Percentiles rank a stretch among this genome's conserved stretches.
These are phyloP conservation scores for Calosoma granatense DNA, from an alignment of 1,140 invertebrate genomes.

Conservation along the genomic window DNA sequence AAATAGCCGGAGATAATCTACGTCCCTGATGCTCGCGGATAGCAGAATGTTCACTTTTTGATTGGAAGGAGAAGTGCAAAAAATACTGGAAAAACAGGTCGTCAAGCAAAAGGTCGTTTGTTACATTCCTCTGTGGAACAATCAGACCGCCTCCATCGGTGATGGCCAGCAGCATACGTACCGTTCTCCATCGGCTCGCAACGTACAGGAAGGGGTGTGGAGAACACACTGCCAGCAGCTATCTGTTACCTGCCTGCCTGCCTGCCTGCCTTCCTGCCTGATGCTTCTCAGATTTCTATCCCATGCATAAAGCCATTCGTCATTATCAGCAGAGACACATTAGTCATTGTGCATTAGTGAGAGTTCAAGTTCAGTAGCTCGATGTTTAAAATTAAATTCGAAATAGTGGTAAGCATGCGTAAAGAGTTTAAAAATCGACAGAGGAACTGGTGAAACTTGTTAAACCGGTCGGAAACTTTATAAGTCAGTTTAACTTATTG, in stretches of 20 bases:
- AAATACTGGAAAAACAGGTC: background rate
- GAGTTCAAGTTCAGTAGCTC: background rate
- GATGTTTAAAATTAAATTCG: background rate
- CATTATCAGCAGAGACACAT: too few relatives aligned
- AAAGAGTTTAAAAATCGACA: background rate
- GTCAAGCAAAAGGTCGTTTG: background rate
- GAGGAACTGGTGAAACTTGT: constrained; percentile 6
- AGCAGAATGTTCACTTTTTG: constrained; percentile 1
- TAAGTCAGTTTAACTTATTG: constrained; percentile 7
- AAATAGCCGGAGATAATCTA: background rate
- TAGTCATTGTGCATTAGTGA: too few relatives aligned
- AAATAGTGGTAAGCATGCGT: background rate
- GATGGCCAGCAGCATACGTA: background rate
- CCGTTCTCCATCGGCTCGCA: too few relatives aligned
- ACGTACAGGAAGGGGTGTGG: background rate
- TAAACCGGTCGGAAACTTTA: constrained; percentile 6
- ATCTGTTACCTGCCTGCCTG: background rate
- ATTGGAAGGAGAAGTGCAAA: background rate
- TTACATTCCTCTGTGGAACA: constrained; percentile 1
- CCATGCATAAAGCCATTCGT: background rate
- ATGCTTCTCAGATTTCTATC: background rate
- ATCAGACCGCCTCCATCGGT: background rate
- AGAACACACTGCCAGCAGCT: background rate
- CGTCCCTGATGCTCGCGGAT: background rate
- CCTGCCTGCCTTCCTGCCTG: background rate